Percentiles rank a stretch among this genome's conserved stretches.
These are phyloP conservation scores for Aix galericulata DNA, from an alignment of 2,113 vertebrate genomes.

Conservation along the genomic window DNA sequence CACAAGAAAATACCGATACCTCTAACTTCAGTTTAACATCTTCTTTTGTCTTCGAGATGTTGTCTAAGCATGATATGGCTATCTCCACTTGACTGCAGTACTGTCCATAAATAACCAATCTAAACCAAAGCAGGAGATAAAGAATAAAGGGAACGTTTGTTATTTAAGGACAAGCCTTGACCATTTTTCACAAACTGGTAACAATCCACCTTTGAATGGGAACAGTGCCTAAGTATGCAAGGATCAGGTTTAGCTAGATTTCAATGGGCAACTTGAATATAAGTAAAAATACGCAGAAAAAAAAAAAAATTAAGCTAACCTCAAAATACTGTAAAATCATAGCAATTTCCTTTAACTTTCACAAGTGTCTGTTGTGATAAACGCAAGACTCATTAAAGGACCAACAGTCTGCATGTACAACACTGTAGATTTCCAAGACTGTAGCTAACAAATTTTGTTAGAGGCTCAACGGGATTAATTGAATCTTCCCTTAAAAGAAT, in stretches of 20 bases:
- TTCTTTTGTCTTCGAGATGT: slow-evolving; percentile 93
- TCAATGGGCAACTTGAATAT: neutral
- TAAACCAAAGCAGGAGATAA: slow-evolving; percentile 60
- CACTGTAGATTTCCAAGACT: neutral
- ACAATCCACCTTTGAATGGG: neutral
- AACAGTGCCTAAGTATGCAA: neutral
- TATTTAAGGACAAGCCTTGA: neutral
- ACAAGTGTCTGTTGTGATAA: neutral
- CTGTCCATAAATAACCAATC: slow-evolving; percentile 94
- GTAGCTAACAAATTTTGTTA: neutral
- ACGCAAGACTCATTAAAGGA: neutral
- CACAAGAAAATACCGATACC: slow-evolving; percentile 73
- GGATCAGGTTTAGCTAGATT: neutral
- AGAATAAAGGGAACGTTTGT: neutral
- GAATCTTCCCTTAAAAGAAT: neutral
- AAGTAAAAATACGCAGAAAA: neutral
- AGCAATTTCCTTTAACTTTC: neutral
- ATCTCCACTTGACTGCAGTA: slow-evolving; percentile 97
- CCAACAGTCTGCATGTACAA: neutral
- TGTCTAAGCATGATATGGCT: slow-evolving; percentile 89
- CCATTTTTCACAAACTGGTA: neutral
- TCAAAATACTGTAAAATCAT: neutral
- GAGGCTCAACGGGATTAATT: neutral
- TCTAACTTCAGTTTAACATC: slow-evolving; percentile 94
- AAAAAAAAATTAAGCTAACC: neutral